phyloP scores from a whole-genome alignment of 30 jellyfish, hydroid and myxozoan species.

The Clytia hemisphaerica region DNA sequence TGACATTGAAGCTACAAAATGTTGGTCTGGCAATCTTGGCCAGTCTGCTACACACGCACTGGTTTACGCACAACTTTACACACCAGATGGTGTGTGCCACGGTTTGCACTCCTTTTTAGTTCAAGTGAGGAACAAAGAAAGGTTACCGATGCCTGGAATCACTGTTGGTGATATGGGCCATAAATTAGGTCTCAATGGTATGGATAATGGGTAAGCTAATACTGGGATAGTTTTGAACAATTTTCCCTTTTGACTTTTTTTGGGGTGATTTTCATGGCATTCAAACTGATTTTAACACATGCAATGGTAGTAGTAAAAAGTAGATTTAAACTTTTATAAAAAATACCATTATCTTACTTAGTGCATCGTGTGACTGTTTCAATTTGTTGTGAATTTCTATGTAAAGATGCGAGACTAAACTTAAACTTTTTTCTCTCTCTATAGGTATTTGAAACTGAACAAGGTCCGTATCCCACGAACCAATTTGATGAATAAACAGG shows the following conservation, averaged over 20 bases:
- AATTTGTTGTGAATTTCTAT: too few species aligned
- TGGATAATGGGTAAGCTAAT: slow-evolving; percentile 73
- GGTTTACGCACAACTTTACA: slow-evolving; percentile 91
- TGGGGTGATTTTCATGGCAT: too few species aligned
- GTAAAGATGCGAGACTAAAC: too few species aligned
- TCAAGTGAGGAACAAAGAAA: slow-evolving; percentile 44
- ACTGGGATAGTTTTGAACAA: too few species aligned
- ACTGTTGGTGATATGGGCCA: slow-evolving; percentile 95
- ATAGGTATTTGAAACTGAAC: slow-evolving; percentile 61
- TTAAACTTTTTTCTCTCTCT: neutral
- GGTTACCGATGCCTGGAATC: slow-evolving; percentile 72
- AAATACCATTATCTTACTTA: too few species aligned
- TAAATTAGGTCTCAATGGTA: slow-evolving; percentile 77
- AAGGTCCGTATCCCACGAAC: slow-evolving; percentile 84
- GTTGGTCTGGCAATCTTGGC: slow-evolving; percentile 96
- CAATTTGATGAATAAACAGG: slow-evolving; percentile 57
- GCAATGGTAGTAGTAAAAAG: too few species aligned
- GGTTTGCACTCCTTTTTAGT: slow-evolving; percentile 88
- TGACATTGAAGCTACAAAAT: slow-evolving; percentile 72
- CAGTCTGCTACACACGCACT: slow-evolving; percentile 79
- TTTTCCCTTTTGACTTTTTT: too few species aligned
- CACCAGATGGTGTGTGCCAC: slow-evolving; percentile 96
- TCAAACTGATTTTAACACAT: too few species aligned
- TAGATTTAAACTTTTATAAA: too few species aligned
- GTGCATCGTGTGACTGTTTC: too few species aligned